These are phyloP conservation scores for Cryptoblepharus egeriae DNA, from an alignment of 2,797 vertebrate genomes.

Conservation along the genomic window DNA sequence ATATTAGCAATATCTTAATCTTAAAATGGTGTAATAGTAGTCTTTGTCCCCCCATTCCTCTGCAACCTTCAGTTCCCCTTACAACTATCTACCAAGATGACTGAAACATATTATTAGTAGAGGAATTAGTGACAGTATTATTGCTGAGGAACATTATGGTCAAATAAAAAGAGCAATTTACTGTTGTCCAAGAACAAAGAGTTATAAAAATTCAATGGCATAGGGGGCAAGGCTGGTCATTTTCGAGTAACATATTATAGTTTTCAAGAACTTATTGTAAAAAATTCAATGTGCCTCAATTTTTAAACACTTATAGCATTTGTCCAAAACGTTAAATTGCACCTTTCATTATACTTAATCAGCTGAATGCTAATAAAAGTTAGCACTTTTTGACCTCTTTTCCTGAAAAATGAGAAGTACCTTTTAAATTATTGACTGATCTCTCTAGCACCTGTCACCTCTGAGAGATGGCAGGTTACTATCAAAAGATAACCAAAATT, in stretches of 20 bases:
- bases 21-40: constrained; percentile 25
- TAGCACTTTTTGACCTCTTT: constrained; percentile 48
- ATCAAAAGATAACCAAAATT: constrained; percentile 65
- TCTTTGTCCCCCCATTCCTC: constrained; percentile 42
- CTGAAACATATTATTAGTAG: constrained; percentile 43
- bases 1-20: constrained; percentile 46
- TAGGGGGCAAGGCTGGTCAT: constrained; percentile 40
- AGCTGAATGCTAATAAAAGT: constrained; percentile 57
- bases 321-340: constrained; percentile 54
- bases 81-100: constrained; percentile 21
- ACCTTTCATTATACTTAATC: constrained; percentile 47
- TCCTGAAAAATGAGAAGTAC: constrained; percentile 62
- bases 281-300: constrained; percentile 56
- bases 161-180: constrained; percentile 48
- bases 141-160: constrained; percentile 51
- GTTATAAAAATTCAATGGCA: constrained; percentile 43
- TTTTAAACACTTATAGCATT: constrained; percentile 55
- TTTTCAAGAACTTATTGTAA: constrained; percentile 48
- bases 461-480: constrained; percentile 61
- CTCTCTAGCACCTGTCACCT: constrained; percentile 57
- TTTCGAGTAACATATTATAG: constrained; percentile 53
- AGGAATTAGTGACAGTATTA: constrained; percentile 52
- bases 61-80: constrained; percentile 61
- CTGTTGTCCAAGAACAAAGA: constrained; percentile 55
- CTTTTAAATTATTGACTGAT: constrained; percentile 65